A percentile compares a stretch with the other conserved stretches of the same genome.
These are phyloP conservation scores for Pholis gunnellus DNA, from an alignment of 2,113 vertebrate genomes.

Conservation along the genomic window DNA sequence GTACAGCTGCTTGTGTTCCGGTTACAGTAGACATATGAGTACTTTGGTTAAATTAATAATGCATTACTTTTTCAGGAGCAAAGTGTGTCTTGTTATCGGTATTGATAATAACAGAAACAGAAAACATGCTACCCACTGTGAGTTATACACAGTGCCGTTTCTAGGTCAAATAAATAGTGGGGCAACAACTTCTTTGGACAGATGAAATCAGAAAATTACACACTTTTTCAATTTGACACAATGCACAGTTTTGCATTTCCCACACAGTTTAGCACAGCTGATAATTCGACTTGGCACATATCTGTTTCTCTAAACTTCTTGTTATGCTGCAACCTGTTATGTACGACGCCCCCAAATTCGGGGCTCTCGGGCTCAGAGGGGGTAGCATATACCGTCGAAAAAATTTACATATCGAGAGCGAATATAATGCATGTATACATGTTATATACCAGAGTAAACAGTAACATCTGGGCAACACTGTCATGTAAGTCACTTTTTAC, in stretches of 20 bases:
- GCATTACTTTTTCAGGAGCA: not conserved
- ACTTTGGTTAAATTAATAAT: too few species aligned
- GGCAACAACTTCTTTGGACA: not conserved
- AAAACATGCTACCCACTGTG: not conserved
- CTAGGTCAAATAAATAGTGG: not conserved
- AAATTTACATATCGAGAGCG: too few species aligned
- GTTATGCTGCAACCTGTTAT: not conserved
- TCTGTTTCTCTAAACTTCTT: not conserved
- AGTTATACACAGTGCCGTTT: not conserved
- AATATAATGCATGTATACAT: too few species aligned
- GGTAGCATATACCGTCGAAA: too few species aligned
- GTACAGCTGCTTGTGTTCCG: too few species aligned
- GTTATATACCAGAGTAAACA: too few species aligned
- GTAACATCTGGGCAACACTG: too few species aligned
- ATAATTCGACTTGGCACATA: not conserved
- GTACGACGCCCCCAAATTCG: too few species aligned
- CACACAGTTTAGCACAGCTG: not conserved
- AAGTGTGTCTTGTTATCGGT: not conserved
- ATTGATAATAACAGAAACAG: not conserved
- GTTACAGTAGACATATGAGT: too few species aligned
- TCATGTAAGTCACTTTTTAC: too few species aligned
- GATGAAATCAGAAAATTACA: not conserved
- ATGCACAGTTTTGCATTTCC: not conserved
- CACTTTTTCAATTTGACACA: not conserved
- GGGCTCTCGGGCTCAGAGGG: too few species aligned